phyloP scores from a whole-genome alignment of 2,797 vertebrate species.

The Hippopotamyrus pictus region DNA sequence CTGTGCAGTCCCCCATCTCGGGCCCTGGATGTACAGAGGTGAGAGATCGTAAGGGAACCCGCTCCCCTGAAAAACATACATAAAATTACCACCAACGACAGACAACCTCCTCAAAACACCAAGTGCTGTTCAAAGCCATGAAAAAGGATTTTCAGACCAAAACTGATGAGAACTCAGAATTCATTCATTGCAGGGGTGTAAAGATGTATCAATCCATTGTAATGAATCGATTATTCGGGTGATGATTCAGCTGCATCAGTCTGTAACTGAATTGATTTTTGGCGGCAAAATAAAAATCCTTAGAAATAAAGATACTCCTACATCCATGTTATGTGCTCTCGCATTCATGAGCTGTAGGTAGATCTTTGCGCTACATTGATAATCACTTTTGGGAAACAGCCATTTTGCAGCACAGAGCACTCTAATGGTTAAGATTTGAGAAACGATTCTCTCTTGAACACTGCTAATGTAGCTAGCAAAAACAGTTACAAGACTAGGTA shows the following conservation, averaged over 20 bases:
- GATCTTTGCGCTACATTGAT: not conserved
- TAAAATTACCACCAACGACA: not conserved
- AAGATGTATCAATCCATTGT: not conserved
- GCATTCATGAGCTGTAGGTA: not conserved
- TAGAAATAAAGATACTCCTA: not conserved
- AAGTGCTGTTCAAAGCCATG: not conserved
- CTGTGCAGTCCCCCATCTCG: constrained; percentile 81
- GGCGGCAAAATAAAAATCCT: not conserved
- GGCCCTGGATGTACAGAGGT: constrained; percentile 66
- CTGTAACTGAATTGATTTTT: not conserved
- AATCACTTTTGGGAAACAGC: not conserved
- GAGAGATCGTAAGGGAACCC: not conserved
- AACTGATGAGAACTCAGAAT: not conserved
- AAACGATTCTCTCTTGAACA: not conserved
- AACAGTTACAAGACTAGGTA: not conserved
- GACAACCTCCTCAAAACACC: not conserved
- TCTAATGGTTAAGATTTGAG: not conserved
- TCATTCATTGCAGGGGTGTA: not conserved
- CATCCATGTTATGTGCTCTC: not conserved
- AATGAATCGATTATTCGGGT: not conserved
- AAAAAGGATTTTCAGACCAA: not conserved
- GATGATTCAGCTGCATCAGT: not conserved
- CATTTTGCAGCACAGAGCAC: not conserved
- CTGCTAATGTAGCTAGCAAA: not conserved
- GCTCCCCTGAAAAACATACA: not conserved